Evolutionary conservation across 2,888 invertebrate species (phyloP).

Genomic region (Danaus chrysippus): DNA sequence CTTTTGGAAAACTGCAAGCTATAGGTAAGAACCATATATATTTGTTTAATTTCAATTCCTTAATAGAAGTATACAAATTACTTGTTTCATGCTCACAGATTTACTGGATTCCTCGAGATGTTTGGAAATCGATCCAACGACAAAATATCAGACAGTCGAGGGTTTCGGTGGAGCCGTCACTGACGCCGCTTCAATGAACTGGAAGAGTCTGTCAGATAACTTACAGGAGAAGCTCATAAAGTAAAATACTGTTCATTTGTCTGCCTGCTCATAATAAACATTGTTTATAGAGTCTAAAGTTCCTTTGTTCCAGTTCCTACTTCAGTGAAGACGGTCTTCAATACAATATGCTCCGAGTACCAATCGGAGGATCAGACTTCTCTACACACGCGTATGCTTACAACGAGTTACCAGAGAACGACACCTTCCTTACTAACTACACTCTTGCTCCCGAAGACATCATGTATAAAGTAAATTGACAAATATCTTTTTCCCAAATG

Average conservation of each 20-base stretch:
- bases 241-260: conserved; percentile 46
- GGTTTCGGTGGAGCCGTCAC: conserved; percentile 93
- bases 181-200: conserved; percentile 82
- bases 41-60: too few relatives aligned
- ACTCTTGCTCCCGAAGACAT: conserved; percentile 81
- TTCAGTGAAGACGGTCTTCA: conserved; percentile 82
- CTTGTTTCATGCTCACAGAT: not conserved
- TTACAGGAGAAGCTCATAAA: conserved; percentile 73
- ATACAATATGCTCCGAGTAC: conserved; percentile 86
- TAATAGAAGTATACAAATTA: too few relatives aligned
- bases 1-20: conserved; percentile 19
- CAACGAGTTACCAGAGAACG: conserved; percentile 76
- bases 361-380: conserved; percentile 91
- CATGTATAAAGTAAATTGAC: conserved; percentile 76
- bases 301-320: conserved; percentile 80
- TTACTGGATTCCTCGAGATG: conserved; percentile 3
- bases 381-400: conserved; percentile 87
- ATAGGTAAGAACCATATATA: conserved; percentile 21
- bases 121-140: conserved; percentile 32
- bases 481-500: too few relatives aligned
- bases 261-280: not conserved
- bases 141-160: conserved; percentile 80
- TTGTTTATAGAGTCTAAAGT: not conserved
- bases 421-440: conserved; percentile 78
- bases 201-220: conserved; percentile 69